A percentile compares a stretch with the other conserved stretches of the same genome.
These are phyloP conservation scores for Pinctada fucata DNA, from an alignment of 2,888 invertebrate genomes.

Conservation along the genomic window DNA sequence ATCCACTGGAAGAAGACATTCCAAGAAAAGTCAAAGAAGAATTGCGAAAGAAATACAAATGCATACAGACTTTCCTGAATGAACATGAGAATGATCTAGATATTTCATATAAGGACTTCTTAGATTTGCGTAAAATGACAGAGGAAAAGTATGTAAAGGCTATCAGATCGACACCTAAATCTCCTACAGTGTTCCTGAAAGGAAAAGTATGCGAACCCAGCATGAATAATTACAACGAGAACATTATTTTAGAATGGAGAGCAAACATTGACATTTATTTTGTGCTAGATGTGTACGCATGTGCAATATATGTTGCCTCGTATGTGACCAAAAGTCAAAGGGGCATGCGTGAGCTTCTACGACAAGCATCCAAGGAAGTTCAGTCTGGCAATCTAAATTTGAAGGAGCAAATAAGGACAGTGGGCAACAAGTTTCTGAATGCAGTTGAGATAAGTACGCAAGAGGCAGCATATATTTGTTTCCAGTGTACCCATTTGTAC, in stretches of 20 bases:
- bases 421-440: slow-evolving; percentile 61
- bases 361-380: slow-evolving; percentile 47
- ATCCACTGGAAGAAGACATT: slow-evolving; percentile 32
- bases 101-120: slow-evolving; percentile 18
- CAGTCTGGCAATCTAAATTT: slow-evolving; percentile 37
- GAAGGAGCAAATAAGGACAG: slow-evolving; percentile 42
- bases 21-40: background rate
- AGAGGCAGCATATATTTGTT: slow-evolving; percentile 53
- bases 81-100: background rate
- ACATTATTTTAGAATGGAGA: slow-evolving; percentile 26
- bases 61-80: slow-evolving; percentile 34
- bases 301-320: background rate
- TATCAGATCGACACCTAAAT: slow-evolving; percentile 32
- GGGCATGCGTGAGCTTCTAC: slow-evolving; percentile 49
- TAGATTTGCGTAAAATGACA: slow-evolving; percentile 13
- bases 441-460: slow-evolving; percentile 60
- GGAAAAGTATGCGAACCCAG: slow-evolving; percentile 28
- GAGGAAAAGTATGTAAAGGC: slow-evolving; percentile 33
- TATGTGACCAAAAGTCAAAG: background rate
- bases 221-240: slow-evolving; percentile 30
- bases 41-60: slow-evolving; percentile 16
- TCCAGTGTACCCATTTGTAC: no score
- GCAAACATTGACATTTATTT: slow-evolving; percentile 47
- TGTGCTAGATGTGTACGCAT: slow-evolving; percentile 46
- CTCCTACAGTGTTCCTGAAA: slow-evolving; percentile 38